These are phyloP conservation scores for Crambe crambe DNA, from an alignment of 37 sponge, comb jelly and placozoan species.

Conservation along the genomic window DNA sequence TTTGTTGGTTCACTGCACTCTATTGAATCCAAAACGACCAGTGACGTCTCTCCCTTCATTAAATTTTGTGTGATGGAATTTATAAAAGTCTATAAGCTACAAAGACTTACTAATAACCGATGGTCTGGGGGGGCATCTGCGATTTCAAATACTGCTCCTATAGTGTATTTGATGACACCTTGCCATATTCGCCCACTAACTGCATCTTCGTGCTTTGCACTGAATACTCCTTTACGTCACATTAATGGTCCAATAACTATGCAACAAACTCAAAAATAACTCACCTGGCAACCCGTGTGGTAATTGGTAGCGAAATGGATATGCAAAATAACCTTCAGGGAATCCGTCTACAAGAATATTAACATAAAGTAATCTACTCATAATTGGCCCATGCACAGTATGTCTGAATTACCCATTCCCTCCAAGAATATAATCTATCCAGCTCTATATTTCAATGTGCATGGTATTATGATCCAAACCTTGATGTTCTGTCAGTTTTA, in stretches of 20 bases:
- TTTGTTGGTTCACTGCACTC: constrained; percentile 8
- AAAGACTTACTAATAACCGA: constrained; percentile 12
- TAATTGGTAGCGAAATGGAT: constrained; percentile 64
- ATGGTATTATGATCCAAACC: constrained; percentile 14
- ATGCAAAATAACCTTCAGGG: constrained; percentile 48
- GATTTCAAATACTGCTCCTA: constrained; percentile 32
- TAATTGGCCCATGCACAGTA: too few species aligned
- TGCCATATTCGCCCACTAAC: constrained; percentile 38
- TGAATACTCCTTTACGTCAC: constrained; percentile 32
- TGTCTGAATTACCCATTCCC: too few species aligned
- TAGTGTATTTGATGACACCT: constrained; percentile 34
- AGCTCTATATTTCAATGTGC: too few species aligned
- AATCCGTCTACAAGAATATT: constrained; percentile 27
- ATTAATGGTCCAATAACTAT: neutral
- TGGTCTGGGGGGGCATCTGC: neutral
- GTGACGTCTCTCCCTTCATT: constrained; percentile 44
- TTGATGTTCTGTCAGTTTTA: constrained; percentile 55
- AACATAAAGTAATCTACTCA: neutral
- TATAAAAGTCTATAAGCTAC: neutral
- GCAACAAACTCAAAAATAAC: too few species aligned
- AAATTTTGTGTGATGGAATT: neutral
- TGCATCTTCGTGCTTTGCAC: constrained; percentile 11
- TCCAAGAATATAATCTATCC: too few species aligned
- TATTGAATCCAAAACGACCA: constrained; percentile 42
- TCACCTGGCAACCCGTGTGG: constrained; percentile 71